A percentile compares a stretch with the other conserved stretches of the same genome.
phyloP scores from a whole-genome alignment of 2,113 vertebrate genomes.

The Amia ocellicauda region DNA sequence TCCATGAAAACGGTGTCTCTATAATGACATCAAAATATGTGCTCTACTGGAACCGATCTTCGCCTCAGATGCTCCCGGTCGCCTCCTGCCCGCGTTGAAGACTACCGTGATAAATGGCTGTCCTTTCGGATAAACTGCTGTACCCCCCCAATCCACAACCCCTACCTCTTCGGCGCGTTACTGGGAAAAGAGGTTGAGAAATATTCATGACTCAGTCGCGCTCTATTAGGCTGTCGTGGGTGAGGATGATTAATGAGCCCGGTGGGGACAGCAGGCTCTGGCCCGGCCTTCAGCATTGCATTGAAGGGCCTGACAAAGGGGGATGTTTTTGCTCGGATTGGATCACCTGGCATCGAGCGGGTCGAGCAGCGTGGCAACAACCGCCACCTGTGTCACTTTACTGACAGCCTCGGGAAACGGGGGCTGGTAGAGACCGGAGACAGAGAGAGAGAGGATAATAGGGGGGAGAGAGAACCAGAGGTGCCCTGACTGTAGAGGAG shows the following conservation, averaged over 20 bases:
- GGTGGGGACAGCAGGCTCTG: slow-evolving; percentile 21
- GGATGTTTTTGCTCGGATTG: background rate
- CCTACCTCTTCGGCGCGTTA: slow-evolving; percentile 18
- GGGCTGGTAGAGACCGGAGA: no score
- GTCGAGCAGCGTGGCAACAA: slow-evolving; percentile 13
- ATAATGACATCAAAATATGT: no score
- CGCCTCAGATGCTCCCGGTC: no score
- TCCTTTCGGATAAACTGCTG: slow-evolving; percentile 24
- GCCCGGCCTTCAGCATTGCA: slow-evolving; percentile 39
- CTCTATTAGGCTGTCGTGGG: slow-evolving; percentile 63
- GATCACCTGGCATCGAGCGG: slow-evolving; percentile 13
- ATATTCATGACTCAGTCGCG: slow-evolving; percentile 62
- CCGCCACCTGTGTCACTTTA: slow-evolving; percentile 9
- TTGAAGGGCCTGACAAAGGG: slow-evolving; percentile 27
- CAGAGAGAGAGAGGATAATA: no score
- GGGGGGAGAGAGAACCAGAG: no score
- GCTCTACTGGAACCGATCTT: no score
- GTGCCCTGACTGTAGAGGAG: no score
- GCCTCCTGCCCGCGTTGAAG: slow-evolving; percentile 17
- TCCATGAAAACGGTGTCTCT: no score
- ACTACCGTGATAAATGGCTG: slow-evolving; percentile 47
- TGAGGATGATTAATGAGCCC: slow-evolving; percentile 61
- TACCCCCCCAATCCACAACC: slow-evolving; percentile 34
- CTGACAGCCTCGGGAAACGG: background rate
- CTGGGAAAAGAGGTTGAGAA: slow-evolving; percentile 35